phyloP scores from a whole-genome alignment of 92 coral and sea anemone species.

The Isaurus tuberculatus region DNA sequence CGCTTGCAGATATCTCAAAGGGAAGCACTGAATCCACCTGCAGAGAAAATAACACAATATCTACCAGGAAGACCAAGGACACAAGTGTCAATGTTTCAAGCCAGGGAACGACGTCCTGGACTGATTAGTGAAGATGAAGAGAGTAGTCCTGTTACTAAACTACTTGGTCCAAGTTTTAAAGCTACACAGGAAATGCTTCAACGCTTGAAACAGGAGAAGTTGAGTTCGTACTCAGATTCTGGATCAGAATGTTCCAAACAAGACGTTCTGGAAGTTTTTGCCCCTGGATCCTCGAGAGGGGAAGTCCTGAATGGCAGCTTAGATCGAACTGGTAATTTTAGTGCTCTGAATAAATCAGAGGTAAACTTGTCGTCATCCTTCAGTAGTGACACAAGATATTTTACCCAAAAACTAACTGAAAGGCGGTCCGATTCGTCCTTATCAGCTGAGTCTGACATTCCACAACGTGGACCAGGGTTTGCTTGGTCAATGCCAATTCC shows the following conservation, averaged over 20 bases:
- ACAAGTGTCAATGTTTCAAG: slow-evolving; percentile 23
- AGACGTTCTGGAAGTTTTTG: slow-evolving; percentile 12
- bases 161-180: slow-evolving; percentile 95
- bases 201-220: slow-evolving; percentile 73
- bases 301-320: background rate
- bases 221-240: slow-evolving; percentile 51
- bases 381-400: slow-evolving; percentile 3
- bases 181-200: slow-evolving; percentile 86
- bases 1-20: background rate
- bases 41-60: background rate
- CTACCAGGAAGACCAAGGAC: slow-evolving; percentile 10
- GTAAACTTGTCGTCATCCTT: slow-evolving; percentile 1
- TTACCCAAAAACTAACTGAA: background rate
- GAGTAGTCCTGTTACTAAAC: slow-evolving; percentile 94
- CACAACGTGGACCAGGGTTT: slow-evolving; percentile 39
- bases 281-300: background rate
- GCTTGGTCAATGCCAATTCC: slow-evolving; percentile 47
- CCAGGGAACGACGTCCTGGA: slow-evolving; percentile 47
- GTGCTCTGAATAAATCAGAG: background rate
- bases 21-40: background rate
- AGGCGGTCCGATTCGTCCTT: background rate
- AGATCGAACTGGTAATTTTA: slow-evolving; percentile 1
- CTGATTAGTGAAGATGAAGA: slow-evolving; percentile 73
- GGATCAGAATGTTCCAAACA: slow-evolving; percentile 49
- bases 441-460: slow-evolving; percentile 19